Percentiles rank a stretch among this genome's conserved stretches.
phyloP scores from a whole-genome alignment of 2,113 vertebrate species.

The Connochaetes taurinus region DNA sequence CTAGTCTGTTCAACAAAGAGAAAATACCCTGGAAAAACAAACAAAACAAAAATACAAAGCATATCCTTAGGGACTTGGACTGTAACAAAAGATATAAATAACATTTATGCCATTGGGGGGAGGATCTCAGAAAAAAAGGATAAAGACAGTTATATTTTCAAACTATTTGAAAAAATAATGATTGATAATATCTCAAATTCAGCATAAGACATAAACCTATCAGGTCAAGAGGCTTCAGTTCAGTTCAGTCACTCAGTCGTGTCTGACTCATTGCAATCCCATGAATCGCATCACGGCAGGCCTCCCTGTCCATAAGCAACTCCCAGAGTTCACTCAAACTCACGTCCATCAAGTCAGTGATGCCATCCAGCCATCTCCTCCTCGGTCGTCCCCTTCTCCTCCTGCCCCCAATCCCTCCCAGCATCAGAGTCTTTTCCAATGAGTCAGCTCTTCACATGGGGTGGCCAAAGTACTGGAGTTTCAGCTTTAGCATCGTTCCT shows the following conservation, averaged over 20 bases:
- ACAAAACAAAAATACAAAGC: not conserved
- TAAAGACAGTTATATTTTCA: not conserved
- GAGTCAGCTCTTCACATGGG: too few relatives aligned
- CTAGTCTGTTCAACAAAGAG: not conserved
- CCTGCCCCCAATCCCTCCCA: too few relatives aligned
- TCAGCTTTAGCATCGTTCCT: too few relatives aligned
- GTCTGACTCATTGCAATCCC: too few relatives aligned
- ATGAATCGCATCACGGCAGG: accelerated
- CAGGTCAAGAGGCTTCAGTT: not conserved
- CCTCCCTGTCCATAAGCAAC: too few relatives aligned
- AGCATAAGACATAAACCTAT: not conserved
- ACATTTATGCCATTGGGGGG: not conserved
- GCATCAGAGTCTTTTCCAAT: too few relatives aligned
- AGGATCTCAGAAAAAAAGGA: not conserved
- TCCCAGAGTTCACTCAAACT: too few relatives aligned
- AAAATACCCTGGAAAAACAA: not conserved
- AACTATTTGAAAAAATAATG: not conserved
- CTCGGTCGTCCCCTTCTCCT: too few relatives aligned
- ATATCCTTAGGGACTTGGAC: not conserved
- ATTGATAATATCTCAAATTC: not conserved
- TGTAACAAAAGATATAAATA: not conserved
- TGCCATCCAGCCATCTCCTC: too few relatives aligned
- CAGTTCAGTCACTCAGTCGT: too few relatives aligned
- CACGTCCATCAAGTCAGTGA: too few relatives aligned
- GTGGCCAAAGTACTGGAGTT: too few relatives aligned